Evolutionary conservation across 2,888 invertebrate genomes (phyloP).

Genomic region (Drosophila crucigera): DNA sequence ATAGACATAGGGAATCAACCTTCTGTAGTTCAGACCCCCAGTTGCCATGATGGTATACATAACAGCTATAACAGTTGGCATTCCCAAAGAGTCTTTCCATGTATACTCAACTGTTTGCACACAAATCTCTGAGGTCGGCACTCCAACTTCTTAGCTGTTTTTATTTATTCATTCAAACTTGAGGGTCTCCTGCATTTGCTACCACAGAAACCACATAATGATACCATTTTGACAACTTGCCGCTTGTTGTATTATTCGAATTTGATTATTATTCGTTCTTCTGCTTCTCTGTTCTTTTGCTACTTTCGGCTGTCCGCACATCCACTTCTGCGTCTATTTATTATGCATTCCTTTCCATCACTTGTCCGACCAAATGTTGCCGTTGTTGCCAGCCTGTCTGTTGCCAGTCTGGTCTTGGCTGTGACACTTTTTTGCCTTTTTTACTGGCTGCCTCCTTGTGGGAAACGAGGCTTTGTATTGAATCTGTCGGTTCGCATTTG

Average conservation of each 20-base stretch:
- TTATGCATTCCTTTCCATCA: slow-evolving; percentile 62
- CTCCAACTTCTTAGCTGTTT: background rate
- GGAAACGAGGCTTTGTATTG: slow-evolving; percentile 17
- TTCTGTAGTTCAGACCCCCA: background rate
- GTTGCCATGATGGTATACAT: background rate
- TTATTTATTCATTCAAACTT: background rate
- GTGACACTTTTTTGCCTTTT: slow-evolving; percentile 49
- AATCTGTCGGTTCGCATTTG: slow-evolving; percentile 40
- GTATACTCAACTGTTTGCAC: background rate
- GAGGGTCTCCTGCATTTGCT: background rate
- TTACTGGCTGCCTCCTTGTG: background rate
- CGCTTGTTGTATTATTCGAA: slow-evolving; percentile 49
- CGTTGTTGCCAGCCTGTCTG: slow-evolving; percentile 30
- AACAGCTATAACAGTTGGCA: background rate
- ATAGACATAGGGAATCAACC: background rate
- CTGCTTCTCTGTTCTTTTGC: slow-evolving; percentile 12
- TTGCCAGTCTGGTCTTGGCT: slow-evolving; percentile 38
- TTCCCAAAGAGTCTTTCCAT: background rate
- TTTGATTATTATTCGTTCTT: slow-evolving; percentile 64
- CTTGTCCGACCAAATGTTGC: slow-evolving; percentile 60
- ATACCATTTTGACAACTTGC: slow-evolving; percentile 23
- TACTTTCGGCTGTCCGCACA: slow-evolving; percentile 12
- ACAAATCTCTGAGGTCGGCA: background rate
- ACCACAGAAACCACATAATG: slow-evolving; percentile 3
- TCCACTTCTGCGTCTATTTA: slow-evolving; percentile 43